Percentiles rank a stretch among this genome's conserved stretches.
Conservation (phyloP, 2,888 invertebrate species). For the Hylaea fasciaria region DNA sequence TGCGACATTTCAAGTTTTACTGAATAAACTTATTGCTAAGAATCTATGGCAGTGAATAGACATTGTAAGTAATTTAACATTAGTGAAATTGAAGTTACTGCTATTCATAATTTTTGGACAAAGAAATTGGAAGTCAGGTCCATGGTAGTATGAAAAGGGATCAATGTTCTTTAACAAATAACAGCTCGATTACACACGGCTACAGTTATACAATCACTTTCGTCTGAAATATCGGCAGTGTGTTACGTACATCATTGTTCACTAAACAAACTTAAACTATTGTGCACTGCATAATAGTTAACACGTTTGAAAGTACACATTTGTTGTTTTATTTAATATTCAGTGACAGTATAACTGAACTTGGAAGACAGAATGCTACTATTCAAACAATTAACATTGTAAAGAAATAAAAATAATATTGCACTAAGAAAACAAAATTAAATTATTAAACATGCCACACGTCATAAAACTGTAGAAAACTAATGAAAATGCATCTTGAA, state of each 20-base stretch:
- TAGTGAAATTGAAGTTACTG: background rate
- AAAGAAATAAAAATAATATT: conserved; percentile 46
- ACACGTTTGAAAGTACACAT: background rate
- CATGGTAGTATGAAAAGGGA: no score
- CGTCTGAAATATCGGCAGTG: background rate
- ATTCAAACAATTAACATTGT: conserved; percentile 38
- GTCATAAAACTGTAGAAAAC: background rate
- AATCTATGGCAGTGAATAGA: conserved; percentile 73
- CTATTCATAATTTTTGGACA: no score
- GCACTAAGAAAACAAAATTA: conserved; percentile 42
- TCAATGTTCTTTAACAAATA: no score
- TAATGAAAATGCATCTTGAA: conserved; percentile 9
- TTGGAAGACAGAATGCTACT: conserved; percentile 57
- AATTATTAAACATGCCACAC: background rate
- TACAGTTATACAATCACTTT: background rate
- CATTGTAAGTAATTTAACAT: conserved; percentile 34
- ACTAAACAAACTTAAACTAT: background rate
- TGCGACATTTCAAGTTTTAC: conserved; percentile 9
- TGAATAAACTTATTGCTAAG: conserved; percentile 59
- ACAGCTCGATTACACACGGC: no score
- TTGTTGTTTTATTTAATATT: background rate
- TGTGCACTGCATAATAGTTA: background rate
- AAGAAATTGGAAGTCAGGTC: no score
- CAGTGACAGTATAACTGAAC: conserved; percentile 33
- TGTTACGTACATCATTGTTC: background rate